Evolutionary conservation across 2,113 vertebrate species (phyloP).

Genomic region (Eira barbara): DNA sequence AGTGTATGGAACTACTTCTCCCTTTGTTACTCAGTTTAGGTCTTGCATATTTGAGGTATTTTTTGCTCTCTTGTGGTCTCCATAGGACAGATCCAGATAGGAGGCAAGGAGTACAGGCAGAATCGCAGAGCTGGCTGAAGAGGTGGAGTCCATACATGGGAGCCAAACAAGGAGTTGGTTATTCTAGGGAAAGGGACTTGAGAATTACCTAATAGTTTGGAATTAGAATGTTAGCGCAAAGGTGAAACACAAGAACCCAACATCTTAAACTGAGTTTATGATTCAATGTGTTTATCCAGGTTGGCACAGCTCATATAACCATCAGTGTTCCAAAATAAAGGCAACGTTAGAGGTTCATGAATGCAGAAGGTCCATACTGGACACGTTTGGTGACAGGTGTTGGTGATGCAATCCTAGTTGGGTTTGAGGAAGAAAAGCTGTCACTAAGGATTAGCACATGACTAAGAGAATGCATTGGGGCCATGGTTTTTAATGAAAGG

Average conservation of each 20-base stretch:
- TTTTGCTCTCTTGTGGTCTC: neutral
- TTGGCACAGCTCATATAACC: neutral
- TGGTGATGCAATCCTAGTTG: neutral
- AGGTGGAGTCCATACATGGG: neutral
- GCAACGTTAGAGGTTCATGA: neutral
- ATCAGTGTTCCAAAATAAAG: slow-evolving; percentile 48
- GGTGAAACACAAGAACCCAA: slow-evolving; percentile 41
- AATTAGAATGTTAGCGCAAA: slow-evolving; percentile 52
- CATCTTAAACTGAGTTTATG: slow-evolving; percentile 46
- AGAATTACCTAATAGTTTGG: slow-evolving; percentile 41
- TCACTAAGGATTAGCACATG: neutral
- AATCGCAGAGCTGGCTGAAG: neutral
- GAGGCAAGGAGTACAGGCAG: neutral
- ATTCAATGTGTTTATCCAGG: slow-evolving; percentile 10
- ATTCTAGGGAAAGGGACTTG: slow-evolving; percentile 14
- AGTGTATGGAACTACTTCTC: neutral
- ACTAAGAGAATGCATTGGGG: neutral
- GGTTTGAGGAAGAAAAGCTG: neutral
- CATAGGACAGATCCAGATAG: neutral
- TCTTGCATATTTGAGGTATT: neutral
- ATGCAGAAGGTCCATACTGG: neutral
- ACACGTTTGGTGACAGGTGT: neutral
- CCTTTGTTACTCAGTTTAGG: neutral
- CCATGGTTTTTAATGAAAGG: neutral
- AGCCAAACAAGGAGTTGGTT: neutral